These are phyloP conservation scores for Planococcus citri DNA, from an alignment of 1,140 invertebrate species.

Conservation along the genomic window DNA sequence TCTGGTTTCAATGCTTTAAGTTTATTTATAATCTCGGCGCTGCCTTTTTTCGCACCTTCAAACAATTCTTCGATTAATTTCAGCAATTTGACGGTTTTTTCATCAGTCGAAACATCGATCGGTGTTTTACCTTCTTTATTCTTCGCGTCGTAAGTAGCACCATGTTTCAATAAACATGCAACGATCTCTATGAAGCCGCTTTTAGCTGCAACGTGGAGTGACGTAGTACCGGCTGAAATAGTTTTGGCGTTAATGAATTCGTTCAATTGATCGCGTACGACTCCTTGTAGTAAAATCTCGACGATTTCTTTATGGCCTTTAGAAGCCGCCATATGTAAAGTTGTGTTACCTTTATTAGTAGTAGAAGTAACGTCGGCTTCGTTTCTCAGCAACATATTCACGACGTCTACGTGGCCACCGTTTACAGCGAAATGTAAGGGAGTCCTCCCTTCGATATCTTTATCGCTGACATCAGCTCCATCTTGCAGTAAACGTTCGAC, in stretches of 20 bases:
- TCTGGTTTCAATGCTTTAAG: slow-evolving; percentile 22
- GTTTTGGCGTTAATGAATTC: too few relatives aligned
- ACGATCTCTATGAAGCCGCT: slow-evolving; percentile 28
- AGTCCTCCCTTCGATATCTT: slow-evolving; percentile 31
- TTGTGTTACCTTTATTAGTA: slow-evolving; percentile 36
- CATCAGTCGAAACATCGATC: background rate
- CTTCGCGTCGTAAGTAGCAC: slow-evolving; percentile 37
- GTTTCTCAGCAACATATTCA: slow-evolving; percentile 6
- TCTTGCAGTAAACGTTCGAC: slow-evolving; percentile 15
- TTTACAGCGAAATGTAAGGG: slow-evolving; percentile 85
- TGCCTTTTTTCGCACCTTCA: slow-evolving; percentile 25
- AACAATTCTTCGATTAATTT: slow-evolving; percentile 61
- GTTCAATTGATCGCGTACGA: too few relatives aligned
- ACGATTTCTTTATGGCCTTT: slow-evolving; percentile 35
- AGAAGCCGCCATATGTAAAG: slow-evolving; percentile 46
- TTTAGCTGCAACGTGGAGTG: slow-evolving; percentile 24
- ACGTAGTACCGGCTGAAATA: background rate
- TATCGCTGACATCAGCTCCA: slow-evolving; percentile 16
- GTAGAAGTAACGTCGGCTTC: slow-evolving; percentile 24
- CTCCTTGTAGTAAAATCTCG: slow-evolving; percentile 24
- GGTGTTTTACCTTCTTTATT: slow-evolving; percentile 38
- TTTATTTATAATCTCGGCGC: slow-evolving; percentile 20
- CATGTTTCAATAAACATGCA: slow-evolving; percentile 34
- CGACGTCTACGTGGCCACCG: slow-evolving; percentile 34
- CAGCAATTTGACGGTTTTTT: slow-evolving; percentile 21